Conservation (phyloP, 2,888 invertebrate species). For the Tridacna crocea region DNA sequence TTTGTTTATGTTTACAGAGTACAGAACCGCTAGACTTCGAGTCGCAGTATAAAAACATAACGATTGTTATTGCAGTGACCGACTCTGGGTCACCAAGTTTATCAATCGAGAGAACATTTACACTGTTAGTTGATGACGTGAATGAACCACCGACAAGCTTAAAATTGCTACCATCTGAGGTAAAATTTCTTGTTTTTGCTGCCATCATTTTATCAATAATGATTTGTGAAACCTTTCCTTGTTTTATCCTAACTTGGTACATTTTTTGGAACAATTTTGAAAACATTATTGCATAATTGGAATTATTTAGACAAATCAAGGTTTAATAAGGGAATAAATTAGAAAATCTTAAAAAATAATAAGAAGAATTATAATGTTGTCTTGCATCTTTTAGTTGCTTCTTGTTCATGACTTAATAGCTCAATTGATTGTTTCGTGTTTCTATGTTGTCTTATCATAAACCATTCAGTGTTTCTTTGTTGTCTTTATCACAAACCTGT, state of each 20-base stretch:
- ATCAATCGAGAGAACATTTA: conserved; percentile 50
- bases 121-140: conserved; percentile 57
- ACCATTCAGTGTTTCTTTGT: too few relatives aligned
- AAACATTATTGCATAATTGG: too few relatives aligned
- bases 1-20: conserved; percentile 1
- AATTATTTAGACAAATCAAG: too few relatives aligned
- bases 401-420: too few relatives aligned
- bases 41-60: conserved; percentile 29
- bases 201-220: too few relatives aligned
- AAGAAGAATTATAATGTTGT: background rate
- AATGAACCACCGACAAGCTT: conserved; percentile 66
- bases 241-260: too few relatives aligned
- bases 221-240: too few relatives aligned
- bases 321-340: too few relatives aligned
- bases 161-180: conserved; percentile 45
- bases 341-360: background rate
- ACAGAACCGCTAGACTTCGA: conserved; percentile 61
- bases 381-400: background rate
- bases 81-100: conserved; percentile 62
- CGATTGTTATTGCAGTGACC: conserved; percentile 46
- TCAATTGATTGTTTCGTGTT: too few relatives aligned
- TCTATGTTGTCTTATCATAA: too few relatives aligned
- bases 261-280: too few relatives aligned
- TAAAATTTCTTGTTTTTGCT: conserved; percentile 22
- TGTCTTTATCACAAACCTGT: too few relatives aligned